Base-by-base conservation (phyloP, 2,113 vertebrate species). In the Isurus oxyrinchus region DNA sequence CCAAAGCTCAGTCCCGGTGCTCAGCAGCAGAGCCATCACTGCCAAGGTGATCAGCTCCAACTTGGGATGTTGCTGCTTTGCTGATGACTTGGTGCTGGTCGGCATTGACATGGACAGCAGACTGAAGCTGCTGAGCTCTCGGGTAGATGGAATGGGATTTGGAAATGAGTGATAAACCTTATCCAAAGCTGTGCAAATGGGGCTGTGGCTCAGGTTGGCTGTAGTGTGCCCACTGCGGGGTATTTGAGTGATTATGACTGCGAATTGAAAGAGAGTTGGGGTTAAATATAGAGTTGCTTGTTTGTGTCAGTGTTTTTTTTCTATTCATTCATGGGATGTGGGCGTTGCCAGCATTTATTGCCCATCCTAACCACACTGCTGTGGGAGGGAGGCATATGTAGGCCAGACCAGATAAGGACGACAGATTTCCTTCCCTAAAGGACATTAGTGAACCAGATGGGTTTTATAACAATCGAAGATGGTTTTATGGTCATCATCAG, bases 21-120 rank as follows among this genome's bases (percentile, higher is more conserved):
- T 16, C 31, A 79, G 76, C 76, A n/a, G 35, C 76, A n/a, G 31
- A 88, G 57, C 88, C 3, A 25, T 27, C 55, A 27, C 55, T 13
- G 88, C 31, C 25, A 57, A 31, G 57, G n/a, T 61, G 55, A 61
- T 1, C 14, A 98, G 44, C 96, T 97, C 98, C 96, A 98, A 98
- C 97, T 97, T 98, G 96, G 98, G 98, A 31, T 98, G 98, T 14
- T 98, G 98, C 97, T 98, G 98, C 97, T 98, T 99, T 97, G 98
- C 98, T n/a, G 98, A 99, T 97, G 99, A 99, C 98, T 99, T 99
- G 97, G 98, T 98, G 96, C 96, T 99, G 44, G 44, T 49, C 44
- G 99, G 99, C 96, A 98, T 99, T 97, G 99, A 99, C 97, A 98
- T 98, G 67, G 98, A 99, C 97, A 99, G 98, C 96, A 99, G 99